phyloP scores from a whole-genome alignment of 2,888 invertebrate species.

The Amblyjoppa proteus region DNA sequence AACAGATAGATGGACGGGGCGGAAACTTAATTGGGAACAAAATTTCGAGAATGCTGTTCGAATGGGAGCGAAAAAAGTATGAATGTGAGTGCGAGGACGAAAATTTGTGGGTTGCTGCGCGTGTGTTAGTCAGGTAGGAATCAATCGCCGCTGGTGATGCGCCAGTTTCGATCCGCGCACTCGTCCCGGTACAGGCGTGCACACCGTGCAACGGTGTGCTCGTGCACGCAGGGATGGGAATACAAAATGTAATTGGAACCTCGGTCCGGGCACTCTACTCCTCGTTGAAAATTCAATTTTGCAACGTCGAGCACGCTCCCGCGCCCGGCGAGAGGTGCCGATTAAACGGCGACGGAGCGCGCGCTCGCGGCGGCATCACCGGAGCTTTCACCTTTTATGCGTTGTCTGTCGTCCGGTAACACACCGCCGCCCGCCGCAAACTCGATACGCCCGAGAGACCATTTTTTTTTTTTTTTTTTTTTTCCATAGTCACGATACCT shows the following conservation, averaged over 20 bases:
- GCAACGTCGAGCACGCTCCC: conserved; percentile 60
- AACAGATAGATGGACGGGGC: neutral
- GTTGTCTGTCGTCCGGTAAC: conserved; percentile 54
- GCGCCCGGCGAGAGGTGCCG: conserved; percentile 48
- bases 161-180: conserved; percentile 42
- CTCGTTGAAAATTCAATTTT: conserved; percentile 70
- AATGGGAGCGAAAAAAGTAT: neutral
- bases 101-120: conserved; percentile 10
- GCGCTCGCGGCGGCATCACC: neutral
- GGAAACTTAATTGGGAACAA: conserved; percentile 42
- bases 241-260: conserved; percentile 71
- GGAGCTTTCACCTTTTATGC: conserved; percentile 53
- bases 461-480: conserved; percentile 8
- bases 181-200: neutral
- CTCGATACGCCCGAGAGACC: conserved; percentile 27
- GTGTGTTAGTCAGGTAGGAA: conserved; percentile 43
- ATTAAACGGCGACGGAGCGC: conserved; percentile 62
- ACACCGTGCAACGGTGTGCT: neutral
- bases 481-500: neutral
- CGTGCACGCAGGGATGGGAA: conserved; percentile 51
- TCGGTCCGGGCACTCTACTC: conserved; percentile 61
- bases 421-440: conserved; percentile 48
- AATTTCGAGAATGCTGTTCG: conserved; percentile 17
- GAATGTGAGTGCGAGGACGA: neutral
- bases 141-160: conserved; percentile 56